These are phyloP conservation scores for Norana najaformis DNA, from an alignment of 2,888 invertebrate genomes.

Conservation along the genomic window DNA sequence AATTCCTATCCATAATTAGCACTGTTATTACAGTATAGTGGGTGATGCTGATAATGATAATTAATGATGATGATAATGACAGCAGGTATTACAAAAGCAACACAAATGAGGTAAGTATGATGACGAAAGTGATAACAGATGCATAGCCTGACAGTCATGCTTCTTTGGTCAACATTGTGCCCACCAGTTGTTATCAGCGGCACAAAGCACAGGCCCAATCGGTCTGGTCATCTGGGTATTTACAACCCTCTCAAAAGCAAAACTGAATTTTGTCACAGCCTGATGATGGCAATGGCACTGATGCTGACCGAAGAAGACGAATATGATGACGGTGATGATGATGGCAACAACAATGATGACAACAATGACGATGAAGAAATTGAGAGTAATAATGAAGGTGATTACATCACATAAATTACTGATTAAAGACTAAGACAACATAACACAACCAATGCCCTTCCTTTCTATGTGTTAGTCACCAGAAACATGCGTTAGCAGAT, in stretches of 20 bases:
- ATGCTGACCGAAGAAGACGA: conserved; percentile 20
- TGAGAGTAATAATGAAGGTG: background rate
- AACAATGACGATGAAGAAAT: background rate
- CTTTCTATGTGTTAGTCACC: background rate
- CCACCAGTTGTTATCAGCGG: too few species aligned
- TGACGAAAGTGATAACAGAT: too few species aligned
- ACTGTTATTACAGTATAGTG: background rate
- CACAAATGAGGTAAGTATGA: background rate
- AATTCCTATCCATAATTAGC: background rate
- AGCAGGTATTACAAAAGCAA: background rate
- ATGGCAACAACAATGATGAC: background rate
- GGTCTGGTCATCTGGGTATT: too few species aligned
- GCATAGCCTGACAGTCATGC: too few species aligned
- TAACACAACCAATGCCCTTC: background rate
- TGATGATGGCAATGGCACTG: conserved; percentile 16
- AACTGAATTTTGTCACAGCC: background rate
- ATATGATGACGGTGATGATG: background rate
- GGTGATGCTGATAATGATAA: background rate
- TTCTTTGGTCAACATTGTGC: too few species aligned
- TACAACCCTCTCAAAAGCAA: too few species aligned
- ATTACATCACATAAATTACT: background rate
- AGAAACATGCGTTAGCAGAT: background rate
- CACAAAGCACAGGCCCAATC: too few species aligned
- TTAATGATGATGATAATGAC: background rate
- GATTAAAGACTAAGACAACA: background rate